Conservation (phyloP, 2,113 vertebrate species). For the Clupea harengus region DNA sequence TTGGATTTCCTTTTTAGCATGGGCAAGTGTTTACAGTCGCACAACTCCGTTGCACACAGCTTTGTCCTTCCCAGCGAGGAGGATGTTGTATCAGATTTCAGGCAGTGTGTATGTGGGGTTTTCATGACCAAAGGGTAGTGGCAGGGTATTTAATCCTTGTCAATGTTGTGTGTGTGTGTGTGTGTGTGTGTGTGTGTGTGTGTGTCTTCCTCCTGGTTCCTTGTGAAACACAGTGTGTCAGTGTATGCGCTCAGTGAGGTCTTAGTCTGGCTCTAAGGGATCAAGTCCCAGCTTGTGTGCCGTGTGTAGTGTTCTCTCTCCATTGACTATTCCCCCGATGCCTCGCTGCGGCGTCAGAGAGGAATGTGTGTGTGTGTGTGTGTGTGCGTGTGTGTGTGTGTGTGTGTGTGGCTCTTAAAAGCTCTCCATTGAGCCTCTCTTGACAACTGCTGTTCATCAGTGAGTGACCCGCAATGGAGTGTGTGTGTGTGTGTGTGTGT, state of each 20-base stretch:
- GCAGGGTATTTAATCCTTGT: neutral
- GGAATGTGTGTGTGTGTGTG: neutral
- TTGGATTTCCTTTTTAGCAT: neutral
- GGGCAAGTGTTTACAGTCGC: neutral
- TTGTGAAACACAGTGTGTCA: no score
- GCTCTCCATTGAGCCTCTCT: neutral
- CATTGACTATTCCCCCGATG: neutral
- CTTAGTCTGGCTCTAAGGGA: neutral
- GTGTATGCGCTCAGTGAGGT: neutral
- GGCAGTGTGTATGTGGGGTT: neutral
- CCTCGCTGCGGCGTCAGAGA: neutral
- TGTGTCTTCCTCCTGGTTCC: no score
- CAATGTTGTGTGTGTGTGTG: neutral
- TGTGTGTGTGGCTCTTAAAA: neutral
- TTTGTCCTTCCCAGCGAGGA: neutral
- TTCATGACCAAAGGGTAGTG: neutral
- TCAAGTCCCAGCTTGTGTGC: constrained; percentile 7
- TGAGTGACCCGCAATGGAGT: neutral
- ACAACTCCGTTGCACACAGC: neutral
- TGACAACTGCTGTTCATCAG: neutral
- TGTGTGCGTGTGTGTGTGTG: constrained; percentile 19
- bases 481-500: constrained; percentile 21
- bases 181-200: neutral
- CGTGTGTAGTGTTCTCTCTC: neutral
- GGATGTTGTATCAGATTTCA: neutral